Percentiles rank a stretch among this genome's conserved stretches.
These are phyloP conservation scores for Glaucomys volans DNA, from an alignment of 2,113 vertebrate genomes.

Conservation along the genomic window DNA sequence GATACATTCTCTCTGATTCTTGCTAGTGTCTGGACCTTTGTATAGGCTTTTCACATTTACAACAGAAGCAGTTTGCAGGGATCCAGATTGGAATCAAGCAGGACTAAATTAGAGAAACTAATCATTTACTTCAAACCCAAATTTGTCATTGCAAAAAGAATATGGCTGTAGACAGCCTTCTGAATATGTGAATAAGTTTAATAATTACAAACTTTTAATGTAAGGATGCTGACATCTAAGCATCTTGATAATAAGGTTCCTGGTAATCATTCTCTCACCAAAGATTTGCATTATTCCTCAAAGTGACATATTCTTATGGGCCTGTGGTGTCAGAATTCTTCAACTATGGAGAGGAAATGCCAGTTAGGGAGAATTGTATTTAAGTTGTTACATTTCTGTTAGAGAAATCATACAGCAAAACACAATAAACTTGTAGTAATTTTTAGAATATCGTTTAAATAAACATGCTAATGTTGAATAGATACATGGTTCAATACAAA, in stretches of 20 bases:
- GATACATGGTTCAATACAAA: not conserved
- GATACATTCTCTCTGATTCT: not conserved
- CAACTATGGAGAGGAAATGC: not conserved
- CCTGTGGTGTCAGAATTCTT: not conserved
- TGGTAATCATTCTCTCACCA: not conserved
- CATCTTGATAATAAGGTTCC: not conserved
- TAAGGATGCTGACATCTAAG: slow-evolving; percentile 17
- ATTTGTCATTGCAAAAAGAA: slow-evolving; percentile 33
- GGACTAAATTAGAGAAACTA: slow-evolving; percentile 6
- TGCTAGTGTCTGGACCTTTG: not conserved
- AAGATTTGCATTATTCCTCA: not conserved
- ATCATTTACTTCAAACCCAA: not conserved
- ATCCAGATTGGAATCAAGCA: not conserved
- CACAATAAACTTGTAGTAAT: not conserved
- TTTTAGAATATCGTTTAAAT: not conserved
- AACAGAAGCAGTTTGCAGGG: not conserved
- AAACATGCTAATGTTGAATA: not conserved
- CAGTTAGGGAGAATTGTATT: slow-evolving; percentile 11
- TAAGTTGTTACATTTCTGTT: not conserved
- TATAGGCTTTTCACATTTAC: not conserved
- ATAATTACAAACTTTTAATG: not conserved
- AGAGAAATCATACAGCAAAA: not conserved
- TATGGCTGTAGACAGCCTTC: not conserved
- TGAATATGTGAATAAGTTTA: not conserved
- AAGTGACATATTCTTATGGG: not conserved